A percentile compares a stretch with the other conserved stretches of the same genome.
These are phyloP conservation scores for Lipophrys pholis DNA, from an alignment of 2,113 vertebrate genomes.

Conservation along the genomic window DNA sequence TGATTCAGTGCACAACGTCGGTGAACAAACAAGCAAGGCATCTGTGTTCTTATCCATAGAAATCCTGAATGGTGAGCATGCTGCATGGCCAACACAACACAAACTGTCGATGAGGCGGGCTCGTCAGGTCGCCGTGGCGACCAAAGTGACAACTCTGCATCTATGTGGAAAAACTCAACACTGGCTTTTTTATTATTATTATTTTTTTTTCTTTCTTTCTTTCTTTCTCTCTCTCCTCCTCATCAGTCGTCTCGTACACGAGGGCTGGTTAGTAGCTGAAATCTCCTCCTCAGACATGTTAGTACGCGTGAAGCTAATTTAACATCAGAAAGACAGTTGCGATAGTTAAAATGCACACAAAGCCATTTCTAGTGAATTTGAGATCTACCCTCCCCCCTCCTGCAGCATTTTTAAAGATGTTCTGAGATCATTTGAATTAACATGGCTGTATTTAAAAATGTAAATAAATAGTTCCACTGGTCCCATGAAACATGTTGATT, in stretches of 20 bases:
- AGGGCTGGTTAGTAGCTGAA: conserved; percentile 15
- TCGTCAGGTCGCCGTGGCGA: conserved; percentile 8
- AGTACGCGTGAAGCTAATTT: conserved; percentile 56
- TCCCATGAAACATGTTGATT: conserved; percentile 15
- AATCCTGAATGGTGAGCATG: conserved; percentile 80
- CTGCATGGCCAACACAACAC: conserved; percentile 71
- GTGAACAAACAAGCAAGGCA: conserved; percentile 83
- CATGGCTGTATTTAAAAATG: conserved; percentile 26
- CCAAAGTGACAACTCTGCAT: conserved; percentile 43
- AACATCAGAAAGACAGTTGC: conserved; percentile 31
- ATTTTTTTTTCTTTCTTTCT: not conserved
- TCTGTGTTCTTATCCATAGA: conserved; percentile 80
- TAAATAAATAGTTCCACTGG: conserved; percentile 40
- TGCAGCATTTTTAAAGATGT: conserved; percentile 22
- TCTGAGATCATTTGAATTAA: conserved; percentile 7
- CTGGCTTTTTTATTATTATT: too few relatives aligned
- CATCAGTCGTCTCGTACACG: conserved; percentile 2
- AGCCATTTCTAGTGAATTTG: conserved; percentile 22
- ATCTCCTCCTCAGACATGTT: conserved; percentile 55
- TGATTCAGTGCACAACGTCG: conserved; percentile 81
- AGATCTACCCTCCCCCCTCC: conserved; percentile 39
- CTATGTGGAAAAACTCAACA: conserved; percentile 34
- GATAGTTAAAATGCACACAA: conserved; percentile 46
- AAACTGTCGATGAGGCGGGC: conserved; percentile 39
- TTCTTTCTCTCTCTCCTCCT: too few relatives aligned